Evolutionary conservation across 2,113 vertebrate genomes (phyloP), one percentile per base, ranked within the genome.

Genomic region (Elephantulus edwardii): DNA sequence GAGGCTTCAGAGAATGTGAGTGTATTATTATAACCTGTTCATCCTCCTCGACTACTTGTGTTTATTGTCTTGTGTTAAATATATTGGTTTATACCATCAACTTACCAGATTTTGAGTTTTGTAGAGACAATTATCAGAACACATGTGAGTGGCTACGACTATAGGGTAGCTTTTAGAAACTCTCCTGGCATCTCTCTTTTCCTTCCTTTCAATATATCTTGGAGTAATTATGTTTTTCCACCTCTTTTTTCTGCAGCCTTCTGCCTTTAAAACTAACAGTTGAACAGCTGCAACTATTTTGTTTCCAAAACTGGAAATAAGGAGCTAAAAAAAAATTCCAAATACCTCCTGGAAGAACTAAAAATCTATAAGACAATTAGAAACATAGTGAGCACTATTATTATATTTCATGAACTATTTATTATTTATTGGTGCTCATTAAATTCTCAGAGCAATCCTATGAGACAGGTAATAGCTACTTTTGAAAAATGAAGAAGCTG

Each of bases 241-340:
- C 26, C 0, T 6, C 40, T 35, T 68, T 77, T 83, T 56, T 60
- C 6, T 66, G 46, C 26, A 56, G 79, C 75, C 66, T 93, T 79
- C 83, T 91, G 74, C 68, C 64, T 64, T 71, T 50, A 88, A 80
- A 58, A 70, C 17, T 35, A 88, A 89, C 13, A 90, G 48, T 77
- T 46, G 42, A 90, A 83, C 68, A 92, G 78, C 75, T 92, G 86
- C 52, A 93, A 66, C 82, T 85, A 44, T 78, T 71, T 80, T 77
- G 17, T 90, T 58, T 88, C 48, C 54, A 83, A 84, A 56, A 44
- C 62, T 24, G 88, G 71, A 92, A 82, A 66, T 16, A 83, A 35
- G 46, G 33, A 76, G 66, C 38, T 30, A 48, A 71, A 78, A 68
- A 52, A 33, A 33, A 30, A 86, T n/a, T 44, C 8, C 38, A 68